Percentiles rank a stretch among this genome's conserved stretches.
These are phyloP conservation scores for Drosophila burlai DNA, from an alignment of 1,140 invertebrate genomes.

Conservation along the genomic window DNA sequence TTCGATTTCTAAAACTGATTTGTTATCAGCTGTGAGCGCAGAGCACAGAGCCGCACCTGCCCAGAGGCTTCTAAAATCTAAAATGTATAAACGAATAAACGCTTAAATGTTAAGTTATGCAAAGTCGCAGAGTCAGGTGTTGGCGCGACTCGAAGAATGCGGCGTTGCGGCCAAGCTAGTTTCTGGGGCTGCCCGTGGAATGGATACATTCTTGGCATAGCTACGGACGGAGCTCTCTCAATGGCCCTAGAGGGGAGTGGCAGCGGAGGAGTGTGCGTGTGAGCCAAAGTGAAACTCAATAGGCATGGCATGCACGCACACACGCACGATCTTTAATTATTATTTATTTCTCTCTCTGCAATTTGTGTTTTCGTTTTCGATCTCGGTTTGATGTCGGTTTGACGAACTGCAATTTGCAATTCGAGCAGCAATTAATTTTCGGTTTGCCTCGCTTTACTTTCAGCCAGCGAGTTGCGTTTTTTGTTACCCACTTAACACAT, in stretches of 20 bases:
- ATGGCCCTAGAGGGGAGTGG: slow-evolving; percentile 16
- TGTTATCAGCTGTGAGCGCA: slow-evolving; percentile 33
- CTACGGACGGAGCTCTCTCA: neutral
- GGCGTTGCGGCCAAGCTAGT: slow-evolving; percentile 14
- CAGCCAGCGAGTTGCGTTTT: slow-evolving; percentile 26
- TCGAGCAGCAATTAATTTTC: slow-evolving; percentile 51
- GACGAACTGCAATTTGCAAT: slow-evolving; percentile 55
- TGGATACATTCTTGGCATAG: slow-evolving; percentile 55
- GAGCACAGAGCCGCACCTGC: slow-evolving; percentile 34
- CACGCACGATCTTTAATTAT: slow-evolving; percentile 36
- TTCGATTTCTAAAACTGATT: slow-evolving; percentile 57
- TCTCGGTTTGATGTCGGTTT: slow-evolving; percentile 34
- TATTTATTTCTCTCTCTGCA: slow-evolving; percentile 6
- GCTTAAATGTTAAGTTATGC: slow-evolving; percentile 60
- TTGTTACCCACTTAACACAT: slow-evolving; percentile 50
- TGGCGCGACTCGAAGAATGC: slow-evolving; percentile 15
- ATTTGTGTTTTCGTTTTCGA: slow-evolving; percentile 33
- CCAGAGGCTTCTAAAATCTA: slow-evolving; percentile 11
- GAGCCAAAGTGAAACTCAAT: slow-evolving; percentile 35
- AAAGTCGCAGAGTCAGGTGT: slow-evolving; percentile 21
- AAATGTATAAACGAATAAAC: slow-evolving; percentile 28
- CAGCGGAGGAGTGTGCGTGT: neutral
- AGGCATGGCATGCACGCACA: neutral
- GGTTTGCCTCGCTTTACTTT: slow-evolving; percentile 37
- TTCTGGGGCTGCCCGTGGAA: slow-evolving; percentile 9